phyloP scores from a whole-genome alignment of 2,888 invertebrate species.

The Xanthia icteritia region DNA sequence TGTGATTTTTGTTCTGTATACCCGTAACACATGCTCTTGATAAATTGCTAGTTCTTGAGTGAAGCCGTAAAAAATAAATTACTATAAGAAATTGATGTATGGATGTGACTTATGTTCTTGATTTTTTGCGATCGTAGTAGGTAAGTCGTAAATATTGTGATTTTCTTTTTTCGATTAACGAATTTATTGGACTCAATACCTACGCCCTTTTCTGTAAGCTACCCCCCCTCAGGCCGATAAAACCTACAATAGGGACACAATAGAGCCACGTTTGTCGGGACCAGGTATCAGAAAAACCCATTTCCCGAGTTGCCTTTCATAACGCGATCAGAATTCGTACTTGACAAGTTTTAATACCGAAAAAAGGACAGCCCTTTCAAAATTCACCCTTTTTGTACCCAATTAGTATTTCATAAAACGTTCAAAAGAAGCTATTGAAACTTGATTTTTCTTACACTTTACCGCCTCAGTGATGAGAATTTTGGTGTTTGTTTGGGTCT shows the following conservation, averaged over 20 bases:
- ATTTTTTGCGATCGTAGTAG: constrained; percentile 22
- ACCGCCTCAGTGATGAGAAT: constrained; percentile 75
- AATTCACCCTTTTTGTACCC: constrained; percentile 58
- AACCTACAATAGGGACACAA: constrained; percentile 47
- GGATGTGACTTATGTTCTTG: constrained; percentile 68
- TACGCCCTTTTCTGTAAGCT: constrained; percentile 25
- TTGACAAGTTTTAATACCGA: constrained; percentile 34
- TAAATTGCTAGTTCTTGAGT: constrained; percentile 79
- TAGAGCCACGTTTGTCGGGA: constrained; percentile 36
- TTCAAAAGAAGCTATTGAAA: constrained; percentile 45
- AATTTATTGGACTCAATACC: constrained; percentile 19
- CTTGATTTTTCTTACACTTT: constrained; percentile 60
- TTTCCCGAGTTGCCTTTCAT: constrained; percentile 53
- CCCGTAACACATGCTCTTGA: constrained; percentile 81
- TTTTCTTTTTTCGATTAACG: constrained; percentile 24
- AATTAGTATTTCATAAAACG: constrained; percentile 57
- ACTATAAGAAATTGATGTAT: constrained; percentile 80
- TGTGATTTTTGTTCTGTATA: constrained; percentile 74
- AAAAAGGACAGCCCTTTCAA: constrained; percentile 43
- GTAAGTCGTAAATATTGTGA: constrained; percentile 38
- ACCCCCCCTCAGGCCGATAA: constrained; percentile 23
- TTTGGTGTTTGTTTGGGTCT: constrained; percentile 83
- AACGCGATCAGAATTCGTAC: constrained; percentile 53
- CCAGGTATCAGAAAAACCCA: constrained; percentile 55
- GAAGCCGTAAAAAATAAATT: constrained; percentile 72